A percentile compares a stretch with the other conserved stretches of the same genome.
Evolutionary conservation across 2,113 vertebrate species (phyloP).

Genomic region (Myotis davidii): DNA sequence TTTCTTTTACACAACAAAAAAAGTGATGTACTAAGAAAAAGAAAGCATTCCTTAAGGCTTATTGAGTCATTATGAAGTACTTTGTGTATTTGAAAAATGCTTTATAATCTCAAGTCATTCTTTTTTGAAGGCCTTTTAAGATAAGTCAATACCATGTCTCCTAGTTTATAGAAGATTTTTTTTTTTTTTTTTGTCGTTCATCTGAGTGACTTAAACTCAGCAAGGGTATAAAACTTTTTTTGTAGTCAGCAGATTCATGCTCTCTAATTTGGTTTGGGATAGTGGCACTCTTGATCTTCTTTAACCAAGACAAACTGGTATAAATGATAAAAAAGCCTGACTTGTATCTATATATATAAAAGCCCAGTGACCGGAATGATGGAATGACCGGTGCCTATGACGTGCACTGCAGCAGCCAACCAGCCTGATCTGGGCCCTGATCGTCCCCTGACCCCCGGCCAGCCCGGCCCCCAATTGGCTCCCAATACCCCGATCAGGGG

Average conservation of each 20-base stretch:
- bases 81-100: slow-evolving; percentile 62
- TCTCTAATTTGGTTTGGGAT: slow-evolving; percentile 3
- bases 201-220: background rate
- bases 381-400: too few relatives aligned
- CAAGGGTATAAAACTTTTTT: background rate
- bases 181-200: background rate
- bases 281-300: background rate
- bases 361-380: too few relatives aligned
- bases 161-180: slow-evolving; percentile 37
- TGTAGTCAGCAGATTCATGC: background rate
- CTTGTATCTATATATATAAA: too few relatives aligned
- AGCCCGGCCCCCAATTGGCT: too few relatives aligned
- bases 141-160: slow-evolving; percentile 21
- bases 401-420: too few relatives aligned
- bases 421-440: too few relatives aligned
- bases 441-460: too few relatives aligned
- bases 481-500: too few relatives aligned
- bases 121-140: slow-evolving; percentile 56
- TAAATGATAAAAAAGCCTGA: background rate
- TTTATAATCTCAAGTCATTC: slow-evolving; percentile 59
- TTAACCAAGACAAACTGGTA: background rate
- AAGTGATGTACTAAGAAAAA: slow-evolving; percentile 38
- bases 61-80: slow-evolving; percentile 57
- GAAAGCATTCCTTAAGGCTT: slow-evolving; percentile 69
- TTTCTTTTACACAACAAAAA: slow-evolving; percentile 72